Evolutionary conservation across 2,888 invertebrate species (phyloP), one percentile per base, ranked within the genome.

Genomic region (Meganola albula): DNA sequence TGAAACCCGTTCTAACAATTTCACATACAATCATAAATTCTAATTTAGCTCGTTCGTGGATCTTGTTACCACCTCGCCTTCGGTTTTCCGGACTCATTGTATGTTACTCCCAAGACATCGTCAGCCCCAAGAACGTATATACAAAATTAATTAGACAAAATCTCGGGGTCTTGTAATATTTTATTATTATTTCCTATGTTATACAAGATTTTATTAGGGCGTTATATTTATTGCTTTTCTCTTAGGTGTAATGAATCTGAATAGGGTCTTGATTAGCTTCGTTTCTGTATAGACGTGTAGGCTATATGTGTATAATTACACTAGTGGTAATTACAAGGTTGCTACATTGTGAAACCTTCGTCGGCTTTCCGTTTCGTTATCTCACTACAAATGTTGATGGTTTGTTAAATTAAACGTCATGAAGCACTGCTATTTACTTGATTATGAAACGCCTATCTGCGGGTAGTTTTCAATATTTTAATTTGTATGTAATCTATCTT

Each of bases 1-100:
- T 64, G 74, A 74, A 82, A 77, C 71, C 64, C 71, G 74, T 74
- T 75, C 72, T 72, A 76, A 79, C 74, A 84, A 82, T 79, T 80
- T 84, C 75, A 80, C 78, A 79, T 75, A 80, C 82, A 84, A 80
- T 84, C 83, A 84, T 85, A 85, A 84, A 85, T 85, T 84, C 76
- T 80, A 82, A 85, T 85, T 85, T 85, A 73, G 70, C 74, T 60
- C 68, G 74, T 70, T 70, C 69, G 65, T 62, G 80, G 73, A 80
- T 85, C 85, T 70, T 69, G 80, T 83, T 83, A 73, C 82, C 64
- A 64, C 65, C 68, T 74, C 60, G 60, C 74, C 60, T 76, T 74
- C 73, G 74, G 80, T 77, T 74, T 75, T 72, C 71, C 73, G 70
- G 63, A 69, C 71, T 76, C 75, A 76, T 79, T 83, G 83, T 83